These are phyloP conservation scores for Pluvianellus socialis DNA, from an alignment of 2,113 vertebrate genomes.

Conservation along the genomic window DNA sequence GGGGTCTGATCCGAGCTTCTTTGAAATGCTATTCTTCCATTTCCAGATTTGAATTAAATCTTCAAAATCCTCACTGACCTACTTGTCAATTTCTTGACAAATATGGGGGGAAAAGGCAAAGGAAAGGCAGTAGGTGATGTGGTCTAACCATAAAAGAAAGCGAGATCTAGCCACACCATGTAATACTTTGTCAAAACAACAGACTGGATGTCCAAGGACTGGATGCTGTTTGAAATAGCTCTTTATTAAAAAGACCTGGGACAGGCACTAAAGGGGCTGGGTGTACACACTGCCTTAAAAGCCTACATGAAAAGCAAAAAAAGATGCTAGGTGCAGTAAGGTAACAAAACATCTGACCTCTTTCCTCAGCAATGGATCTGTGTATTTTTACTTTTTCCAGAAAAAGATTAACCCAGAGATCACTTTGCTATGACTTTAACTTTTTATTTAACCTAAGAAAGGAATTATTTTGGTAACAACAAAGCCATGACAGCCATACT, in stretches of 20 bases:
- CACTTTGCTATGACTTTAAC: neutral
- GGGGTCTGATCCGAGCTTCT: neutral
- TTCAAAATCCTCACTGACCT: neutral
- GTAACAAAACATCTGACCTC: neutral
- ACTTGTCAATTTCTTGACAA: neutral
- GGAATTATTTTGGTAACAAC: neutral
- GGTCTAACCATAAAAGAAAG: neutral
- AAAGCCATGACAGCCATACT: neutral
- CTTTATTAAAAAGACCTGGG: neutral
- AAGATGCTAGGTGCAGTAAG: neutral
- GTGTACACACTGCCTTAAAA: neutral
- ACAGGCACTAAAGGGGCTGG: neutral
- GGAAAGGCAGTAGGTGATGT: neutral
- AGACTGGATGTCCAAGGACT: neutral
- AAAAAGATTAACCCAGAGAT: neutral
- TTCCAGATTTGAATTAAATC: neutral
- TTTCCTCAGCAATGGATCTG: neutral
- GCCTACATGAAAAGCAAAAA: neutral
- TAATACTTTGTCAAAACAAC: neutral
- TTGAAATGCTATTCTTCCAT: neutral
- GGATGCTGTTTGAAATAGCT: neutral
- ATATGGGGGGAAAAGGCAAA: neutral
- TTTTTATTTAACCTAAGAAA: neutral
- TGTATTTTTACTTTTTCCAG: neutral
- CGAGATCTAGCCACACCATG: rapidly evolving